Evolutionary conservation across 2,888 invertebrate genomes (phyloP).

Genomic region (Phalangium opilio): DNA sequence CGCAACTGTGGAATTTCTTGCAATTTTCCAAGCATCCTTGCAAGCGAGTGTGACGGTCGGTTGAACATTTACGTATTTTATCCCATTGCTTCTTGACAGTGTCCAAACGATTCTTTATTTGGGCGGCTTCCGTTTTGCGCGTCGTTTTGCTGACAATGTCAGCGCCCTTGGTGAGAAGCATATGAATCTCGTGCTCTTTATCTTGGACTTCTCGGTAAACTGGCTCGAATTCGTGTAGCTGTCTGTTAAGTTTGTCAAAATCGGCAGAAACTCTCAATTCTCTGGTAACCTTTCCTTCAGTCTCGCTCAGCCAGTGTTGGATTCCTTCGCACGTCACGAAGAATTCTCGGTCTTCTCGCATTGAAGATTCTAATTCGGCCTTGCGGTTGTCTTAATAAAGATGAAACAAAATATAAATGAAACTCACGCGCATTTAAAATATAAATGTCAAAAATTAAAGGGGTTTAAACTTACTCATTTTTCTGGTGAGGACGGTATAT

Average conservation of each 20-base stretch:
- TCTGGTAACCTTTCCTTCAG: constrained; percentile 56
- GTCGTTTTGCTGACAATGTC: constrained; percentile 42
- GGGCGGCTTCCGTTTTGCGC: constrained; percentile 39
- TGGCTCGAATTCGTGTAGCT: constrained; percentile 71
- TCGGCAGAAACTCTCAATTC: constrained; percentile 75
- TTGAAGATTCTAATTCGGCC: constrained; percentile 72
- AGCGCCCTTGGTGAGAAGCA: constrained; percentile 77
- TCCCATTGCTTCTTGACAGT: constrained; percentile 84
- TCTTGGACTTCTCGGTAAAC: constrained; percentile 74
- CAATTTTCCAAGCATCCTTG: constrained; percentile 78
- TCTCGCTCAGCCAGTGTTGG: constrained; percentile 73
- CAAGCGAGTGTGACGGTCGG: constrained; percentile 66
- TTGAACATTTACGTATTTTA: constrained; percentile 68
- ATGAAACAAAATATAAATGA: neutral
- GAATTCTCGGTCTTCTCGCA: constrained; percentile 72
- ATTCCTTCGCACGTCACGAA: constrained; percentile 75
- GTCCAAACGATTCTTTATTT: constrained; percentile 62
- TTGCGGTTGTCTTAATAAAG: constrained; percentile 35
- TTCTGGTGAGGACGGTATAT: constrained; percentile 73
- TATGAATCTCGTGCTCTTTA: constrained; percentile 81
- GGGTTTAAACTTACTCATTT: constrained; percentile 53
- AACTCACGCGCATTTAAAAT: neutral
- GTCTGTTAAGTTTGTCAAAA: constrained; percentile 60
- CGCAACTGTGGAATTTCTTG: constrained; percentile 69
- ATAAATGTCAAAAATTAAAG: neutral